Percentiles rank a stretch among this genome's conserved stretches.
phyloP scores from a whole-genome alignment of 2,888 invertebrate genomes.

The Leptopterna dolabrata region DNA sequence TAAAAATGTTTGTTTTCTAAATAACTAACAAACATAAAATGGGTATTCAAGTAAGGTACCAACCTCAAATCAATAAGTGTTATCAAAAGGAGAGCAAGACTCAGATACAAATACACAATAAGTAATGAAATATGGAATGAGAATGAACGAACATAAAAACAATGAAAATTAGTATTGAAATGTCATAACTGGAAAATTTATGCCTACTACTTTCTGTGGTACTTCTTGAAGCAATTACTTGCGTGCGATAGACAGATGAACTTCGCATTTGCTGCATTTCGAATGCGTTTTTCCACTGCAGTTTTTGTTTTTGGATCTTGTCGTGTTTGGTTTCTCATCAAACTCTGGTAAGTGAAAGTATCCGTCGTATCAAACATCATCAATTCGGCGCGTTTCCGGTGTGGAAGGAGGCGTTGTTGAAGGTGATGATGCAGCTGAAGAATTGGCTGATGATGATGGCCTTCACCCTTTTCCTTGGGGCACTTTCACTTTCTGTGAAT shows the following conservation, averaged over 20 bases:
- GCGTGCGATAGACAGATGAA: background rate
- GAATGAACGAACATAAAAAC: too few relatives aligned
- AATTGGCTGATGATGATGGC: background rate
- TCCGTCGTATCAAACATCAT: background rate
- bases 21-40: too few relatives aligned
- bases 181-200: too few relatives aligned
- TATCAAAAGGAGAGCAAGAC: too few relatives aligned
- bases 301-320: background rate
- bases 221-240: background rate
- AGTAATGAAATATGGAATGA: too few relatives aligned
- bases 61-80: too few relatives aligned
- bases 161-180: too few relatives aligned
- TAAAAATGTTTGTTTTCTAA: too few relatives aligned
- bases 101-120: too few relatives aligned
- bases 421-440: background rate
- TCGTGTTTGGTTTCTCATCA: background rate
- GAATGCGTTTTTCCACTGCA: background rate
- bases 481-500: too few relatives aligned
- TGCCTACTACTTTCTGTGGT: slow-evolving; percentile 1
- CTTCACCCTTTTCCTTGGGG: background rate
- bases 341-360: background rate
- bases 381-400: background rate
- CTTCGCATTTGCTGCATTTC: background rate
- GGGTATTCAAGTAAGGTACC: too few relatives aligned
- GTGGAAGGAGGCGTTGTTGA: too few relatives aligned